Evolutionary conservation across 2,113 vertebrate species (phyloP).

Genomic region (Anoura caudifer): DNA sequence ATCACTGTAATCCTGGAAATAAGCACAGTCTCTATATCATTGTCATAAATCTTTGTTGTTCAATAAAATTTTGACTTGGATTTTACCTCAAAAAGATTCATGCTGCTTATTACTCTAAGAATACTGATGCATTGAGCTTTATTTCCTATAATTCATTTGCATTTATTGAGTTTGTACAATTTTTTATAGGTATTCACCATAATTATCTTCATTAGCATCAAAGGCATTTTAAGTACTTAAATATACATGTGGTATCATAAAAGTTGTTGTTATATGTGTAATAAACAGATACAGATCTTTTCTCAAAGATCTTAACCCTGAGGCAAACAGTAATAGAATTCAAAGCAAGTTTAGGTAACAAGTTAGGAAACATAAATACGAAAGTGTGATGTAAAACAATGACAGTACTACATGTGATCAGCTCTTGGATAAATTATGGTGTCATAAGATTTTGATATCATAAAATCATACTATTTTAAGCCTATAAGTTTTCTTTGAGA

Average conservation of each 20-base stretch:
- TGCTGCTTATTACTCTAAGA: not conserved
- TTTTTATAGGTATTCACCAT: not conserved
- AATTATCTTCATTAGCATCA: not conserved
- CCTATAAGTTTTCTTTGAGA: not conserved
- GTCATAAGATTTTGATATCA: not conserved
- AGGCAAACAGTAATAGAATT: not conserved
- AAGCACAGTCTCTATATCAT: not conserved
- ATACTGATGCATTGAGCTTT: not conserved
- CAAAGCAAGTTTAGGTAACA: not conserved
- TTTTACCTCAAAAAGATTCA: not conserved
- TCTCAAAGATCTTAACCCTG: not conserved
- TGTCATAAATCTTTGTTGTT: not conserved
- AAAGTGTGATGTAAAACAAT: not conserved
- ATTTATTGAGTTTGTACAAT: not conserved
- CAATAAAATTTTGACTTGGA: not conserved
- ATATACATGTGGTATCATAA: not conserved
- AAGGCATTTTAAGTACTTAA: not conserved
- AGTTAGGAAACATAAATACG: not conserved
- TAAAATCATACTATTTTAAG: not conserved
- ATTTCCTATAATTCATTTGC: not conserved
- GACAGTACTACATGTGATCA: not conserved
- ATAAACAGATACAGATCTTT: not conserved
- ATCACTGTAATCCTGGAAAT: not conserved
- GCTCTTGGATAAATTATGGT: not conserved
- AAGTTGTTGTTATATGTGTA: not conserved